Conservation (phyloP, 2,113 vertebrate genomes). For the Suncus etruscus region DNA sequence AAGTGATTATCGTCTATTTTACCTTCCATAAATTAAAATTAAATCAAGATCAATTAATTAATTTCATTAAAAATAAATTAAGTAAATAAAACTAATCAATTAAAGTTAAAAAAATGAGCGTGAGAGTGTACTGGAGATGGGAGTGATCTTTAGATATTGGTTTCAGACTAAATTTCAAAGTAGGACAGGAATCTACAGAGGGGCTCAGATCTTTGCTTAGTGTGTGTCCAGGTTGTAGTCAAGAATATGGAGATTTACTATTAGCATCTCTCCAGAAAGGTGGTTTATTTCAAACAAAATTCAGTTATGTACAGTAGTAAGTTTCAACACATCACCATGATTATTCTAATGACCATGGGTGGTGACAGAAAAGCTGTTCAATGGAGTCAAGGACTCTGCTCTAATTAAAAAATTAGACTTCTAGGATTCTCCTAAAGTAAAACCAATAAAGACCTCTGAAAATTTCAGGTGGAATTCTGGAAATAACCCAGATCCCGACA, state of each 20-base stretch:
- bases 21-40: conserved; percentile 19
- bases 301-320: background rate
- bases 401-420: background rate
- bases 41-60: background rate
- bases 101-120: background rate
- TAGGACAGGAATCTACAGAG: background rate
- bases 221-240: background rate
- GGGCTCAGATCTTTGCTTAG: background rate
- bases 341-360: too few relatives aligned
- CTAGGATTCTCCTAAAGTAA: background rate
- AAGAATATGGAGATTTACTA: background rate
- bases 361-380: background rate
- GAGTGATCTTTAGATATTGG: background rate
- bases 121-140: background rate
- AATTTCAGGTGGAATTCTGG: too few relatives aligned
- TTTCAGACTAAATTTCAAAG: background rate
- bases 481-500: too few relatives aligned
- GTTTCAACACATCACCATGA: background rate
- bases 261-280: background rate
- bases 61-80: too few relatives aligned
- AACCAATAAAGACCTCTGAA: background rate
- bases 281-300: background rate
- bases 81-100: too few relatives aligned
- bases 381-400: background rate
- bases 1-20: conserved; percentile 59